These are phyloP conservation scores for Denticeps clupeoides DNA, from an alignment of 2,797 vertebrate species.

Conservation along the genomic window DNA sequence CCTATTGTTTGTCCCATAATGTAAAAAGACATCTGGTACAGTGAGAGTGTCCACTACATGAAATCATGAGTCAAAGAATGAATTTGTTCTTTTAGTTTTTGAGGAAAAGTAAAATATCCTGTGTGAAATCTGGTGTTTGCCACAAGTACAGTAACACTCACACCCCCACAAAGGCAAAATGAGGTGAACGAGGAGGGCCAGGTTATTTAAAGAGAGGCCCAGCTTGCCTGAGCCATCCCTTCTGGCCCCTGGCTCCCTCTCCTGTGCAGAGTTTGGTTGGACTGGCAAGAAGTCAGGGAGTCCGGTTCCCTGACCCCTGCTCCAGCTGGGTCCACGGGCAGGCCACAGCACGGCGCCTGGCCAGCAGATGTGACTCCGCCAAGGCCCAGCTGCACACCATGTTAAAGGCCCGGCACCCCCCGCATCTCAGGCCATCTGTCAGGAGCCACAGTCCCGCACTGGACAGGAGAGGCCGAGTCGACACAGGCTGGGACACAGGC, in stretches of 20 bases:
- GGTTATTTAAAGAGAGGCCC: constrained; percentile 54
- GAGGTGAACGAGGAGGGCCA: constrained; percentile 33
- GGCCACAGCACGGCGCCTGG: constrained; percentile 32
- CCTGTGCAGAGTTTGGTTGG: constrained; percentile 25
- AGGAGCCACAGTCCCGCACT: constrained; percentile 40
- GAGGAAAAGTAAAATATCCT: too few relatives aligned
- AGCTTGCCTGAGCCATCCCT: constrained; percentile 44
- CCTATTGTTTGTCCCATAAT: too few relatives aligned
- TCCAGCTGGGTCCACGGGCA: constrained; percentile 41
- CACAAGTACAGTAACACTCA: constrained; percentile 8
- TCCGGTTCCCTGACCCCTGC: constrained; percentile 41
- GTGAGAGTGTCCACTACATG: too few relatives aligned
- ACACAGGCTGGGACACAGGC: too few relatives aligned
- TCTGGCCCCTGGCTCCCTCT: constrained; percentile 12
- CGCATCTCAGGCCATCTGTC: constrained; percentile 59
- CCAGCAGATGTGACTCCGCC: constrained; percentile 52
- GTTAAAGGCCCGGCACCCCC: constrained; percentile 59
- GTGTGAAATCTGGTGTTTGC: too few relatives aligned
- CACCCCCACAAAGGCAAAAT: constrained; percentile 26
- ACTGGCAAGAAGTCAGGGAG: constrained; percentile 28
- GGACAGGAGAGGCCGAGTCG: constrained; percentile 40
- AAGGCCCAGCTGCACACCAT: constrained; percentile 51
- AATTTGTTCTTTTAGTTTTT: too few relatives aligned
- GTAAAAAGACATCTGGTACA: too few relatives aligned
- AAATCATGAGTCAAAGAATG: too few relatives aligned